Conservation (phyloP, 2,888 invertebrate genomes). For the Lochmaea capreae region DNA sequence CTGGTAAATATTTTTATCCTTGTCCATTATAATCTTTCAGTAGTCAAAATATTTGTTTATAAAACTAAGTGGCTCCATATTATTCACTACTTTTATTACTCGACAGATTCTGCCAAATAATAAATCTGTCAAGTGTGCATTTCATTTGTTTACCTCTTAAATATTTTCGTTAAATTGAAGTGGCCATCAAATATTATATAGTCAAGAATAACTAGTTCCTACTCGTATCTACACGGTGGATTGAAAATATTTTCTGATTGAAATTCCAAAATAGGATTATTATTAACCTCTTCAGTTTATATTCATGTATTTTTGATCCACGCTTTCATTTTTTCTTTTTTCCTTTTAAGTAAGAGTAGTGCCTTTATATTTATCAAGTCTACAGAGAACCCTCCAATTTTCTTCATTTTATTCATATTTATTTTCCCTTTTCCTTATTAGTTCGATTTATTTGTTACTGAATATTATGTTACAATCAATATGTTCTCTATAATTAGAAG, state of each 20-base stretch:
- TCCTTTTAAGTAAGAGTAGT: no score
- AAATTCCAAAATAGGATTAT: neutral
- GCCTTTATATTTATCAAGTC: no score
- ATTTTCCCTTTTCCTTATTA: no score
- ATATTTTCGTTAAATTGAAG: slow-evolving; percentile 16
- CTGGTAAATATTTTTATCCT: neutral
- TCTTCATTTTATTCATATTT: no score
- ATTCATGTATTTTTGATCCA: no score
- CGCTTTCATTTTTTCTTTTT: no score
- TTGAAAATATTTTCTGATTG: neutral
- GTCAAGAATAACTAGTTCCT: neutral
- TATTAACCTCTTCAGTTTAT: no score
- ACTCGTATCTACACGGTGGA: neutral
- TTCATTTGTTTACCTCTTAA: slow-evolving; percentile 11
- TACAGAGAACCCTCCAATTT: no score
- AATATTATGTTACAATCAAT: no score
- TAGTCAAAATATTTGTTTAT: slow-evolving; percentile 15
- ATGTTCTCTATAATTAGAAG: no score
- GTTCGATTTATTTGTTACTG: no score
- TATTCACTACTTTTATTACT: slow-evolving; percentile 7
- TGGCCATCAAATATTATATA: slow-evolving; percentile 16
- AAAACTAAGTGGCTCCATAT: slow-evolving; percentile 13
- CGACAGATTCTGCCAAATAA: slow-evolving; percentile 13
- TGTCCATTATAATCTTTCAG: slow-evolving; percentile 17
- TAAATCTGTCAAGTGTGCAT: slow-evolving; percentile 15